A percentile compares a stretch with the other conserved stretches of the same genome.
These are phyloP conservation scores for Chrysina gloriosa DNA, from an alignment of 2,888 invertebrate genomes.

Conservation along the genomic window DNA sequence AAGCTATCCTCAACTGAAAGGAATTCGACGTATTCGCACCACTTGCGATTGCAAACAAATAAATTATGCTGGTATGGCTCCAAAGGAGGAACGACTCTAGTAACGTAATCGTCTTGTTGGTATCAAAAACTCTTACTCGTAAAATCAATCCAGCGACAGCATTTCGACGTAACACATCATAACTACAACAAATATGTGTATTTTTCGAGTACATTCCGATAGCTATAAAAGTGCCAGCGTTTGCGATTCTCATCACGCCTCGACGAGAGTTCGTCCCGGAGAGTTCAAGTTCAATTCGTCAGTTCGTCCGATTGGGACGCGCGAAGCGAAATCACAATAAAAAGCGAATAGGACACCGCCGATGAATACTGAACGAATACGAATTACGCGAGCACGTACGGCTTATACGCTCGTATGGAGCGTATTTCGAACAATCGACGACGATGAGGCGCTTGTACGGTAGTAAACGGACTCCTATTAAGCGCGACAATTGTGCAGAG, in stretches of 20 bases:
- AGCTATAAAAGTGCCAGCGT: background rate
- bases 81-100: too few species aligned
- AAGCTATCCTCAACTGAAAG: too few species aligned
- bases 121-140: too few species aligned
- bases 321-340: background rate
- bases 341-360: background rate
- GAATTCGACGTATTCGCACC: too few species aligned
- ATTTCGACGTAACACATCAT: too few species aligned
- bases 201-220: background rate
- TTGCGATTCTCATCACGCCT: conserved; percentile 16
- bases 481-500: too few species aligned
- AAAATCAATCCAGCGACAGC: too few species aligned
- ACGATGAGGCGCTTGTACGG: background rate
- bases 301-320: conserved; percentile 11
- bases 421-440: background rate
- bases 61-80: too few species aligned
- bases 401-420: background rate
- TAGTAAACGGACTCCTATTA: too few species aligned
- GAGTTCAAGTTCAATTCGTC: conserved; percentile 36
- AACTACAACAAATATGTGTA: too few species aligned
- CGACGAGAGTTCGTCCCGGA: conserved; percentile 15
- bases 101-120: too few species aligned
- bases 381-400: background rate
- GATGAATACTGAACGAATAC: background rate
- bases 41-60: too few species aligned